Base-by-base conservation (phyloP, 2,888 invertebrate genomes). In the Neocrepidodera transversa region DNA sequence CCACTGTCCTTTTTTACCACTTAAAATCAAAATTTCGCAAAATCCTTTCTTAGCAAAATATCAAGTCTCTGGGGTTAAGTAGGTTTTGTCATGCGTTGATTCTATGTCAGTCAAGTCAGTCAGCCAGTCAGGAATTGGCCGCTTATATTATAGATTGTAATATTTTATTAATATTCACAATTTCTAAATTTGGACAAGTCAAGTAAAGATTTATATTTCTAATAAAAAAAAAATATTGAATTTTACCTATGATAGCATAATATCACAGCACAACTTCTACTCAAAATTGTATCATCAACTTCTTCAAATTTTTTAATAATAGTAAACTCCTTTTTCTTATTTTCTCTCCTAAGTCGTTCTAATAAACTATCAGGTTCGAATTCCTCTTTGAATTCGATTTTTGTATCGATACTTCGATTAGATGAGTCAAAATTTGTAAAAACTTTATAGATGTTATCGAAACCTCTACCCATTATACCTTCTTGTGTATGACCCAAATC, bases 401-500 rank as follows among this genome's bases (percentile, higher is more conserved):
- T 65, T 10, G 28, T 42, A 11, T 48, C 42, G 10, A 54, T 6
- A 11, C 11, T 48, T 28, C 43, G 48, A 23, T 47, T 51, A 8
- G 58, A 20, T 28, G 47, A 49, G 10, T 50, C 54, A 2, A 45
- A 47, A 28, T 50, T 53, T 14, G 86, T 83, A 73, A 94, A 92
- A 28, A 92, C 88, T 58, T 88, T 84, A 74, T 92, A 87, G 52
- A 94, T 85, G 69, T 92, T 89, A 77, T 93, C 92, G 76, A 93
- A 94, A 36, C 93, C 94, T 75, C 90, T 85, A 36, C 93, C 93
- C 97, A 97, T 97, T 58, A 97, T 91, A 13, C 97, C 97, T 68
- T 90, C 87, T 68, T 87, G 85, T 0, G 94, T 92, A 76, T 97
- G 97, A 0, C 95, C 96, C 57, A 97, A 84, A 80, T 96, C 95